A percentile compares a stretch with the other conserved stretches of the same genome.
phyloP scores from a whole-genome alignment of 2,888 invertebrate species.

The Xylocampa areola region DNA sequence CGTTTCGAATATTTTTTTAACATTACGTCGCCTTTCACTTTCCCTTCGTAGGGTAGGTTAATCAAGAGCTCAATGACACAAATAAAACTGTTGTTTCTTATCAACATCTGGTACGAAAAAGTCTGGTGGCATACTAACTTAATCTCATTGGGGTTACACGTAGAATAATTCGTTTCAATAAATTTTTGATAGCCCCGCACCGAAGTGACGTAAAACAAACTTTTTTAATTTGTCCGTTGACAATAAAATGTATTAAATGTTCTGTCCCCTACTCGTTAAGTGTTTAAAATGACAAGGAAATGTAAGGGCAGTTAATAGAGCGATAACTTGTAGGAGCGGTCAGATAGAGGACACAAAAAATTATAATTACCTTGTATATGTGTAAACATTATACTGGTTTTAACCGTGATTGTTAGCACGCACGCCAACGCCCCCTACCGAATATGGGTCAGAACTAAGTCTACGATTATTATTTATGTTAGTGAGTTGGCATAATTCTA shows the following conservation, averaged over 20 bases:
- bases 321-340: slow-evolving; percentile 73
- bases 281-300: slow-evolving; percentile 66
- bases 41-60: slow-evolving; percentile 69
- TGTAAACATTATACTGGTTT: slow-evolving; percentile 81
- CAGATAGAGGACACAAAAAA: slow-evolving; percentile 74
- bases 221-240: slow-evolving; percentile 46
- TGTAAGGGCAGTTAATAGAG: slow-evolving; percentile 73
- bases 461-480: slow-evolving; percentile 73
- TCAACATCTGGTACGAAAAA: slow-evolving; percentile 57
- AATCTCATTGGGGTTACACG: slow-evolving; percentile 47
- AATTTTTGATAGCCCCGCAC: slow-evolving; percentile 32
- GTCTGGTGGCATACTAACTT: slow-evolving; percentile 46
- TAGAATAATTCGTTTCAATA: slow-evolving; percentile 38
- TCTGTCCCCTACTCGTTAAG: slow-evolving; percentile 39
- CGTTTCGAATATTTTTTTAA: slow-evolving; percentile 84
- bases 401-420: slow-evolving; percentile 79
- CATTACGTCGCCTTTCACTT: slow-evolving; percentile 76
- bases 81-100: slow-evolving; percentile 62
- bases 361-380: slow-evolving; percentile 79
- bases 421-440: slow-evolving; percentile 69
- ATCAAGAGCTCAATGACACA: slow-evolving; percentile 65
- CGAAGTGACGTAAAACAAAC: slow-evolving; percentile 31
- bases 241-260: slow-evolving; percentile 43
- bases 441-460: slow-evolving; percentile 72
- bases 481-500: slow-evolving; percentile 71